Conservation (phyloP, 2,113 vertebrate species). For the Campylomormyrus numenius region DNA sequence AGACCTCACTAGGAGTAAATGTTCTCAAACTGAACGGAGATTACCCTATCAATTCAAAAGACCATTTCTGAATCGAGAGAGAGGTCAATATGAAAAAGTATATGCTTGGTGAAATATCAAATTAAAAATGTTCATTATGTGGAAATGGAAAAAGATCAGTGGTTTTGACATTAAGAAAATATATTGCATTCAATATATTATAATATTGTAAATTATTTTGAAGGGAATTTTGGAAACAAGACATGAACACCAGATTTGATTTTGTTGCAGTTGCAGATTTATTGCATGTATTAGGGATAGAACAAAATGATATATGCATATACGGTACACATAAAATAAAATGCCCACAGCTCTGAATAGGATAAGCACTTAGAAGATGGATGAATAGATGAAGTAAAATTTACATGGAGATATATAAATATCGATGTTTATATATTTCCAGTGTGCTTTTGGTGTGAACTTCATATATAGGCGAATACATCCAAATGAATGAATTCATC, state of each 20-base stretch:
- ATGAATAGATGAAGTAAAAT: background rate
- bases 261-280: background rate
- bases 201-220: background rate
- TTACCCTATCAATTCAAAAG: background rate
- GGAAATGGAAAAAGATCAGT: background rate
- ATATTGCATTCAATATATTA: background rate
- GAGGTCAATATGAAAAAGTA: background rate
- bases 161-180: background rate
- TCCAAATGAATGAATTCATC: background rate
- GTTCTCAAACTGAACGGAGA: background rate
- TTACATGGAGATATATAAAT: background rate
- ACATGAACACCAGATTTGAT: background rate
- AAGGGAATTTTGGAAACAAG: background rate
- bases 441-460: background rate
- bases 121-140: slow-evolving; percentile 2
- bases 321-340: background rate
- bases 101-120: background rate
- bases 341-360: background rate
- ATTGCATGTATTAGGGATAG: background rate
- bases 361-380: background rate
- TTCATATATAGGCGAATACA: background rate
- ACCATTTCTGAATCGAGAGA: background rate
- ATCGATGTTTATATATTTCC: background rate
- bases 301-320: background rate
- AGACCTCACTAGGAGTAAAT: background rate